These are phyloP conservation scores for Smithornis capensis DNA, from an alignment of 2,113 vertebrate genomes.

Conservation along the genomic window DNA sequence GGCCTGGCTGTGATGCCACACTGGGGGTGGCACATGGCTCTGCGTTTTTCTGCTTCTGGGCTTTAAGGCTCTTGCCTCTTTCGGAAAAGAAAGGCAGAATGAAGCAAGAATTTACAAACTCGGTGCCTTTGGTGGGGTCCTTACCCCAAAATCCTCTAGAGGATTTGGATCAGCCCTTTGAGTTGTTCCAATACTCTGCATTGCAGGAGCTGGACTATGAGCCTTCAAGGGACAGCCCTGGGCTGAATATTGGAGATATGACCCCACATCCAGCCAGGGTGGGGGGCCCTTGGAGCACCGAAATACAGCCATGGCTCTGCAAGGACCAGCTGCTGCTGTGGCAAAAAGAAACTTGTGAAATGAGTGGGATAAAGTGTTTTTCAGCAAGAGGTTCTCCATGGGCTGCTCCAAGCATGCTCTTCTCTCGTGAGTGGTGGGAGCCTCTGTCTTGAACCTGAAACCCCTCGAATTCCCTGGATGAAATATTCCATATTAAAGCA, in stretches of 20 bases:
- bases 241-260: not conserved
- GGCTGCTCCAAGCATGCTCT: not conserved
- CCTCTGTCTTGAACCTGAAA: not conserved
- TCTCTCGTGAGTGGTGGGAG: not conserved
- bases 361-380: fast-evolving
- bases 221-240: not conserved
- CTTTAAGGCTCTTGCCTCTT: not conserved
- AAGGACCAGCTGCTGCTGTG: not conserved
- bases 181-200: not conserved
- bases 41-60: not conserved
- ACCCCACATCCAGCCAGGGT: fast-evolving
- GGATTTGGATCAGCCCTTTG: not conserved
- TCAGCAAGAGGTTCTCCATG: not conserved
- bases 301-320: not conserved
- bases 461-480: not conserved
- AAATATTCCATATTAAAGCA: fast-evolving
- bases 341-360: not conserved
- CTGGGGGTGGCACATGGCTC: not conserved
- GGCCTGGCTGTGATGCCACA: not conserved
- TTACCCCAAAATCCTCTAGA: not conserved
- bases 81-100: not conserved
- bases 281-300: not conserved
- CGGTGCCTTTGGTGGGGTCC: not conserved
- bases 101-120: not conserved
- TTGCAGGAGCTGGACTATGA: not conserved